A percentile compares a stretch with the other conserved stretches of the same genome.
Conservation (phyloP, 2,888 invertebrate genomes). For the Trichogramma evanescens region DNA sequence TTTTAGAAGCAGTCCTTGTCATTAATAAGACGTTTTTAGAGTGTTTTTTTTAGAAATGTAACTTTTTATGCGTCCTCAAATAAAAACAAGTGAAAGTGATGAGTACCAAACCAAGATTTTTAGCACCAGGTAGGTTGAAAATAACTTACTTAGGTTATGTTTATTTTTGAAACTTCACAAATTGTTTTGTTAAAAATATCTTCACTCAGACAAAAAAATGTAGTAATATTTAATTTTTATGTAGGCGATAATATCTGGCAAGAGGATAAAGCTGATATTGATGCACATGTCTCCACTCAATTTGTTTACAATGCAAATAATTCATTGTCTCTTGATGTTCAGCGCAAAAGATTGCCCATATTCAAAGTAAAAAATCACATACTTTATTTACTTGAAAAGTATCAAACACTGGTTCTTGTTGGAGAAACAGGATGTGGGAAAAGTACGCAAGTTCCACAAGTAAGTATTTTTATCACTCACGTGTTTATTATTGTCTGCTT, state of each 20-base stretch:
- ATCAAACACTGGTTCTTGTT: conserved; percentile 78
- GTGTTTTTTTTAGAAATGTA: no score
- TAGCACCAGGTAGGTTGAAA: conserved; percentile 16
- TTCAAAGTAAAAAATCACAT: conserved; percentile 81
- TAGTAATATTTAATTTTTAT: conserved; percentile 6
- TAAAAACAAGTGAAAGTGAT: not conserved
- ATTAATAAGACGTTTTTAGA: no score
- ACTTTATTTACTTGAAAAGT: conserved; percentile 81
- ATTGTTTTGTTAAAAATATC: no score
- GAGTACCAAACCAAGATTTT: conserved; percentile 18
- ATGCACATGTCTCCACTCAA: conserved; percentile 53
- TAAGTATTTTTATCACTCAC: conserved; percentile 42
- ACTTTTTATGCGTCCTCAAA: no score
- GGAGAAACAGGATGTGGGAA: conserved; percentile 97
- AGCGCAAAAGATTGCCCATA: conserved; percentile 80
- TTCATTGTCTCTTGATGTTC: conserved; percentile 75
- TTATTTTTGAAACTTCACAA: not conserved
- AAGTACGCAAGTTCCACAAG: conserved; percentile 92
- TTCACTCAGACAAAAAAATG: not conserved
- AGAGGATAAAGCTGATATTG: conserved; percentile 52
- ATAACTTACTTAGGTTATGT: not conserved
- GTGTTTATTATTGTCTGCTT: no score
- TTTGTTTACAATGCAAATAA: conserved; percentile 82
- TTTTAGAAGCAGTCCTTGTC: no score
- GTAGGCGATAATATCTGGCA: conserved; percentile 41